Evolutionary conservation across 53 echinoderm and acorn worm species (phyloP), one percentile per base, ranked within the genome.

Genomic region (Stichopus horrens): DNA sequence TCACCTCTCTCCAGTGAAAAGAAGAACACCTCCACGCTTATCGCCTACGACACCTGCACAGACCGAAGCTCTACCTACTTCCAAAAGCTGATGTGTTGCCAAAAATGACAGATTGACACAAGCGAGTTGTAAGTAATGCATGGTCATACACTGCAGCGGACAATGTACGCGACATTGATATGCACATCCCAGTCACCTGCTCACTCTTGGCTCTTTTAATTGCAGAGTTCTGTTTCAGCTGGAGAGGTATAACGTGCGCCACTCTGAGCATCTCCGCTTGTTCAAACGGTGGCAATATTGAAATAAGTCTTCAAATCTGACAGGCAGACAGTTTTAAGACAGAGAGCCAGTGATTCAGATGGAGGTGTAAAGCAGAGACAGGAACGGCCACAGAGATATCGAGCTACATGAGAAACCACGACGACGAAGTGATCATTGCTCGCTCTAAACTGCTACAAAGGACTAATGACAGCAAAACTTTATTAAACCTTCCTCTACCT

Each of bases 221-320:
- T 81, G 81, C 81, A 56, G 81, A 81, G 19, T 81, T 57, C 57
- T n/a, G 81, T 81, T 58, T 81, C 81, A 57, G 9, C 81, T 81
- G 81, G 21, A 81, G 81, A 81, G 81, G 81, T 81, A 81, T 81
- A 57, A 58, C 81, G 58, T 56, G 81, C 81, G 56, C 81, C 81
- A 21, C 58, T 81, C 58, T 81, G 20, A 19, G 54, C 57, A 58
- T 81, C 53, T 81, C 58, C 57, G 81, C 81, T 81, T 22, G 58
- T n/a, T 81, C 81, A 81, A 56, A 23, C 58, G 81, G 57, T 58
- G 55, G 54, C 81, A 81, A 81, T 81, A 81, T 81, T 81, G 81
- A 81, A 81, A 81, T 81, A 56, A 81, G 81, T 57, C 81, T 81
- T 81, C 81, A 21, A 81, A 81, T 21, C 6, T 81, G 81, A 81